phyloP scores from a whole-genome alignment of 2,113 vertebrate genomes.

The Athene noctua region DNA sequence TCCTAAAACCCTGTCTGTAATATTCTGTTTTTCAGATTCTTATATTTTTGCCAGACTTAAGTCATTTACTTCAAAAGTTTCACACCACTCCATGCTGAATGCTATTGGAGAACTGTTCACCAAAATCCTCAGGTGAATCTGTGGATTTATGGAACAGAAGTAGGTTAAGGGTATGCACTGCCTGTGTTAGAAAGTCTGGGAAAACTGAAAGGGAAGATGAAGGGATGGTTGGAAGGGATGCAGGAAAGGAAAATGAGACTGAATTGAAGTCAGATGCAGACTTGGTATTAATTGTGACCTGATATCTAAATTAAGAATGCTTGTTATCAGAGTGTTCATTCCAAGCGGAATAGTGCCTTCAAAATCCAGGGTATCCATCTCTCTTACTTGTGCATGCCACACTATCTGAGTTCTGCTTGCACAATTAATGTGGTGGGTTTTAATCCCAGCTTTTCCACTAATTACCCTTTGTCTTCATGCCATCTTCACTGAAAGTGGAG shows the following conservation, averaged over 20 bases:
- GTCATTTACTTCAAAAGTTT: neutral
- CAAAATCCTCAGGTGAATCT: neutral
- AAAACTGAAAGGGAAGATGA: neutral
- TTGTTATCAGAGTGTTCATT: neutral
- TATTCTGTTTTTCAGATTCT: neutral
- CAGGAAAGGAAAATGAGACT: neutral
- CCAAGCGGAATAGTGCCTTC: neutral
- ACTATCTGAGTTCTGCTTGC: neutral
- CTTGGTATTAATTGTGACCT: neutral
- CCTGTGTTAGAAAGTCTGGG: neutral
- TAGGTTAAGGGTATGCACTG: neutral
- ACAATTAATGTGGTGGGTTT: neutral
- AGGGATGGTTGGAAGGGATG: neutral
- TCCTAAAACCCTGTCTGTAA: neutral
- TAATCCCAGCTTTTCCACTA: neutral
- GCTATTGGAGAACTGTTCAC: neutral
- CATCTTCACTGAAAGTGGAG: neutral
- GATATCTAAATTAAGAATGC: neutral
- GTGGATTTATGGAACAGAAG: neutral
- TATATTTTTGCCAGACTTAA: neutral
- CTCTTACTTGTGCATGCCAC: neutral
- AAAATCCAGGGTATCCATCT: neutral
- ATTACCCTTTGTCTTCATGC: neutral
- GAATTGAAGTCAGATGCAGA: neutral
- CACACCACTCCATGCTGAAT: neutral